phyloP scores from a whole-genome alignment of 1,140 invertebrate species.

The Neelides sp. region DNA sequence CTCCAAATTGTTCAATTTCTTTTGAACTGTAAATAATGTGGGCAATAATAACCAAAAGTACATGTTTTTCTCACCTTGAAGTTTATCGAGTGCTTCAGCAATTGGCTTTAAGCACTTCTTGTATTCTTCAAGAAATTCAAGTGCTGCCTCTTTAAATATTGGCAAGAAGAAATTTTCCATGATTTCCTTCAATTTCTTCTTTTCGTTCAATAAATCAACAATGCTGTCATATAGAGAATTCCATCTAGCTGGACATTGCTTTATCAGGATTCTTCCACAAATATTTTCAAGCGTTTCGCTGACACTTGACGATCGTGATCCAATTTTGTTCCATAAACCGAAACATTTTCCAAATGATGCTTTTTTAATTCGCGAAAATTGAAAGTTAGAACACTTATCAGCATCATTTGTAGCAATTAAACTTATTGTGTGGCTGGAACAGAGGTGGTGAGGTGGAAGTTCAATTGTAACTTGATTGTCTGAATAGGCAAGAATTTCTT shows the following conservation, averaged over 20 bases:
- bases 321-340: conserved; percentile 5
- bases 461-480: not conserved
- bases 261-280: not conserved
- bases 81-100: conserved; percentile 1
- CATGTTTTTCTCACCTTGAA: conserved; percentile 6
- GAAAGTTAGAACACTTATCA: no score
- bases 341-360: conserved; percentile 8
- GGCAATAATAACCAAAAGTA: conserved; percentile 7
- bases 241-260: conserved; percentile 2
- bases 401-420: conserved; percentile 10
- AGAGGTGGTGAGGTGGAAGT: conserved; percentile 1
- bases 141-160: not conserved
- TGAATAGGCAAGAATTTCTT: not conserved
- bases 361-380: not conserved
- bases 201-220: not conserved
- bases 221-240: conserved; percentile 10
- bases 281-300: not conserved
- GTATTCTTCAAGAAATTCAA: conserved; percentile 11
- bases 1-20: not conserved
- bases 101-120: not conserved
- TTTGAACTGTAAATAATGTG: not conserved
- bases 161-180: not conserved
- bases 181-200: not conserved
- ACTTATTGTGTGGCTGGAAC: conserved; percentile 12
- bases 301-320: not conserved